Evolutionary conservation across 2,113 vertebrate genomes (phyloP), one percentile per base, ranked within the genome.

Genomic region (Cheirogaleus medius): DNA sequence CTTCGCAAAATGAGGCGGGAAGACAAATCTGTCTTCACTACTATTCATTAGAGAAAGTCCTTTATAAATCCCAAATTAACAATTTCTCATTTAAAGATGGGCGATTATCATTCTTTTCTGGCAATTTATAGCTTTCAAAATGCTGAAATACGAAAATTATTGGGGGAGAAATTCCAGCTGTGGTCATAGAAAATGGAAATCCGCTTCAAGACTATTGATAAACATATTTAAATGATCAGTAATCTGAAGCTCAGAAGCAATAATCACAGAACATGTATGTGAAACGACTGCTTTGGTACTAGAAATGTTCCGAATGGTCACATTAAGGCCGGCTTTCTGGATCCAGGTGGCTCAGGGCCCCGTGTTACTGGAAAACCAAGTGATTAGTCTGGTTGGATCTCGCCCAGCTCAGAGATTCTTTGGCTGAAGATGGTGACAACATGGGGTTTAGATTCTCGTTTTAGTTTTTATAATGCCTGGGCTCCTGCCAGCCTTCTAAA

Each of bases 31-130:
- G 90, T 80, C 98, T 98, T 97, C 97, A 97, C 98, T 97, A 97
- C 98, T 98, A 97, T 98, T 99, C 99, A 98, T 98, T 98, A 98
- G 98, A 97, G 97, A 97, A 98, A 98, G 98, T 98, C 98, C 97
- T 99, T 98, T 99, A 98, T 98, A 98, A 98, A 98, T 98, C 98
- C 98, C 98, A 98, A 98, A 99, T 98, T 98, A 98, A 98, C 98
- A 98, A 98, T 98, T 98, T 98, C 98, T 98, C 98, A 96, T 92
- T 32, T 89, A 98, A 97, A 98, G 98, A 97, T 96, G 98, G 97
- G 93, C 42, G 64, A 98, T 98, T 98, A 91, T 98, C 98, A 92
- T 98, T 96, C 97, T 98, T 98, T 91, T 2, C 0, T 11, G 0
- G 97, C 95, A 98, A 98, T 97, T 98, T 94, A 95, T 93, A 29